Evolutionary conservation across 1,140 invertebrate genomes (phyloP), one percentile per base, ranked within the genome.

Genomic region (Lasaia peninsularis): DNA sequence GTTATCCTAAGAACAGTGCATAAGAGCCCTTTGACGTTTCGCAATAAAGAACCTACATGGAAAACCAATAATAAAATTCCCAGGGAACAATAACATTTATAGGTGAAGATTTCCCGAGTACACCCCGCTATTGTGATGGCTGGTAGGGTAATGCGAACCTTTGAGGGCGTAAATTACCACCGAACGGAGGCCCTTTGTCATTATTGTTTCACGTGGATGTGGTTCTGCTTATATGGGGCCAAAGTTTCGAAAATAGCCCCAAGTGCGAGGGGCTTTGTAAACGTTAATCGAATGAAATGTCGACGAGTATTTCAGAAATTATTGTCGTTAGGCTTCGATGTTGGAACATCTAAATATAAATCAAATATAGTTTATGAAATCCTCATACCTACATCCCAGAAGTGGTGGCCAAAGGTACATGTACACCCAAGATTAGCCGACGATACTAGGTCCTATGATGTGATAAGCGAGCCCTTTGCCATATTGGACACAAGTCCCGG

Each of bases 111-210:
- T 48, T 48, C 18, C 40, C 20, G 40, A 48, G 40, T 21, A 20
- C 10, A 10, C 24, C 24, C 33, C 40, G 52, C 57, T 35, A 48
- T 53, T 52, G 52, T 53, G 57, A 49, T 40, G 54, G 33, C 59
- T 53, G 60, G 60, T 49, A 51, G n/a, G 48, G 52, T 48, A 48
- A 48, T 48, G 20, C 20, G 40, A 48, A 48, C 44, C 44, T 48
- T 48, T 20, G 44, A 48, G 44, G 44, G 44, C 64, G 65, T 71
- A 73, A 68, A 69, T 63, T 65, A 48, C 44, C 62, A 53, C 60
- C 56, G 34, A 56, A 59, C 32, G 57, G 28, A 59, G 62, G 50
- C 57, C 65, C 57, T 71, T 63, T 71, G 68, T 71, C 65, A 66
- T 66, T 63, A 67, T 67, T 71, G 58, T 62, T 62, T 63, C 52